Conservation (phyloP, 2,797 vertebrate species). For the Etheostoma perlongum region DNA sequence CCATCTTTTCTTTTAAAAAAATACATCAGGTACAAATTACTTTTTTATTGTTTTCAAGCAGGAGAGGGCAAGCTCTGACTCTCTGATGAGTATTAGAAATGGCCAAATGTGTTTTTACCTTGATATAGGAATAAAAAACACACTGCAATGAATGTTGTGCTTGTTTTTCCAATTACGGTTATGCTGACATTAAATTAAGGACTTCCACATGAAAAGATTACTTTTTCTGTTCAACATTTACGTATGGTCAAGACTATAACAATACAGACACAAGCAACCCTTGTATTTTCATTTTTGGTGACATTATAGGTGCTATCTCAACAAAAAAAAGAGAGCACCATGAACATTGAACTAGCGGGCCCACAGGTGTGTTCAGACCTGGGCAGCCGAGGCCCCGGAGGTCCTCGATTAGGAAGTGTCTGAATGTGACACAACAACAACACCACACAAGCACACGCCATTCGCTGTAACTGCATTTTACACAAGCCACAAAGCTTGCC, state of each 20-base stretch:
- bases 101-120: conserved; percentile 68
- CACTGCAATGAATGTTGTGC: conserved; percentile 22
- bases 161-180: conserved; percentile 4
- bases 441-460: conserved; percentile 21
- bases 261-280: not conserved
- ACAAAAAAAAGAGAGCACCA: conserved; percentile 1
- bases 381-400: conserved; percentile 47
- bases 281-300: not conserved
- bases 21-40: conserved; percentile 84
- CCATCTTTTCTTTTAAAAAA: conserved; percentile 65
- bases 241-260: not conserved
- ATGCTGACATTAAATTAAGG: conserved; percentile 9
- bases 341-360: conserved; percentile 13
- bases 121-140: conserved; percentile 38
- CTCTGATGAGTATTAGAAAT: conserved; percentile 50
- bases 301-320: not conserved
- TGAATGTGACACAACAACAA: conserved; percentile 62
- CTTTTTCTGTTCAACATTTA: not conserved
- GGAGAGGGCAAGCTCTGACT: conserved; percentile 76
- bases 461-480: conserved; percentile 61
- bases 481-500: conserved; percentile 77
- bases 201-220: not conserved
- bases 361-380: conserved; percentile 57
- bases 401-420: conserved; percentile 63
- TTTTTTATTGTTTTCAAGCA: conserved; percentile 80